Conservation (phyloP, 2,888 invertebrate species). For the Acholoe squamosa region DNA sequence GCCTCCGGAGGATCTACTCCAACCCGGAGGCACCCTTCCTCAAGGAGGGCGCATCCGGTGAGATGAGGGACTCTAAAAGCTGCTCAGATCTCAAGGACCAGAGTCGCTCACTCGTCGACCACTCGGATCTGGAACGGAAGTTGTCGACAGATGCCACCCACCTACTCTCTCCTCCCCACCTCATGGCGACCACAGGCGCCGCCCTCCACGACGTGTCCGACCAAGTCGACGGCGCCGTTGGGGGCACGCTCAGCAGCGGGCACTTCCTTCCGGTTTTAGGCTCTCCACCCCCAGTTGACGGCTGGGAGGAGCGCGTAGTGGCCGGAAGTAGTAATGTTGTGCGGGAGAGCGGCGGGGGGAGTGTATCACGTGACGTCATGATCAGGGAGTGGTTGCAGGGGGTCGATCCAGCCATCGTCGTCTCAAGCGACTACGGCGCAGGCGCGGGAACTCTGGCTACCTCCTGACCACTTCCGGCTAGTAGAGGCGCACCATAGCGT, state of each 20-base stretch:
- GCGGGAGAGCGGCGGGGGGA: not conserved
- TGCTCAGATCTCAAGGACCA: constrained; percentile 57
- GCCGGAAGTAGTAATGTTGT: not conserved
- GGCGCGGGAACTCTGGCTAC: not conserved
- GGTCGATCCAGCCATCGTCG: constrained; percentile 52
- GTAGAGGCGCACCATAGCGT: not conserved
- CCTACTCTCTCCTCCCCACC: constrained; percentile 44
- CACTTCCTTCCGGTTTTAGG: not conserved
- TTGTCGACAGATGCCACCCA: constrained; percentile 11
- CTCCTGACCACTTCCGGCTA: constrained; percentile 45
- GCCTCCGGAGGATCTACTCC: constrained; percentile 64
- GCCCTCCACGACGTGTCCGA: not conserved
- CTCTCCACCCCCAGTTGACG: constrained; percentile 46
- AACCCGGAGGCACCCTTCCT: constrained; percentile 63
- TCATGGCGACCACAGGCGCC: not conserved
- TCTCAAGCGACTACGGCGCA: not conserved
- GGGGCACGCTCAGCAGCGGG: not conserved
- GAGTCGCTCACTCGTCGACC: constrained; percentile 12
- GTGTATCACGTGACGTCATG: constrained; percentile 33
- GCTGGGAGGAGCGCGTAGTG: constrained; percentile 47
- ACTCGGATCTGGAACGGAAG: constrained; percentile 47
- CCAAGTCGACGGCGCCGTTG: not conserved
- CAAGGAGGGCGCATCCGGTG: constrained; percentile 13
- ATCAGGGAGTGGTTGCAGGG: constrained; percentile 54
- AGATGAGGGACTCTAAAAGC: constrained; percentile 62